Evolutionary conservation across 30 jellyfish, hydroid and myxozoan species (phyloP).

Genomic region (Nemopilema nomurai): DNA sequence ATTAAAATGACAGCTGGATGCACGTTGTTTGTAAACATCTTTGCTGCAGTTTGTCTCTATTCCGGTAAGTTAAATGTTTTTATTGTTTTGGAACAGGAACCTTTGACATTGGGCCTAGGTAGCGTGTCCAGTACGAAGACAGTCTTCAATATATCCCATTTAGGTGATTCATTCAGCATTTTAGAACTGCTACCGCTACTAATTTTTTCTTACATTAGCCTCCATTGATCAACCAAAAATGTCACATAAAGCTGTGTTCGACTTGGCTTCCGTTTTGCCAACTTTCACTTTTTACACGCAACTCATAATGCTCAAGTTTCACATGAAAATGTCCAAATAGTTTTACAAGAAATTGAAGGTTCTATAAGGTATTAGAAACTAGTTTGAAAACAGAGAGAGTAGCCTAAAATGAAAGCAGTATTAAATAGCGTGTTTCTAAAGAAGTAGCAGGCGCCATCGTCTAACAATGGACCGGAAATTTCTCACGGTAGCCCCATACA

Average conservation of each 20-base stretch:
- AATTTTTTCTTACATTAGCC: too few species aligned
- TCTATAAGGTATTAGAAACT: too few species aligned
- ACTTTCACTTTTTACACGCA: too few species aligned
- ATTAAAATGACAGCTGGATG: background rate
- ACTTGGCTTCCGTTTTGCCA: too few species aligned
- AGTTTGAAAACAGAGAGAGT: too few species aligned
- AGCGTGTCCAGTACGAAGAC: background rate
- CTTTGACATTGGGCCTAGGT: background rate
- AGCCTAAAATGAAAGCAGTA: background rate
- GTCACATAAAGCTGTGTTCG: too few species aligned
- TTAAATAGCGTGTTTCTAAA: background rate
- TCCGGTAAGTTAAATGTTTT: background rate
- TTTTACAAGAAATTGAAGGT: background rate
- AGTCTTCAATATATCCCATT: too few species aligned
- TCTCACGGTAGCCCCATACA: background rate
- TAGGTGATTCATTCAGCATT: background rate
- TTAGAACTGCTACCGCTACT: background rate
- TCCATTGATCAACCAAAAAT: too few species aligned
- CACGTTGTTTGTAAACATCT: background rate
- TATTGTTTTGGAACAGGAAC: background rate
- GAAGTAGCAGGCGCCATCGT: background rate
- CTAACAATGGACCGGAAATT: background rate
- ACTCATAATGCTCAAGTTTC: too few species aligned
- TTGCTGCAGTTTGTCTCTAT: background rate
- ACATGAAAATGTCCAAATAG: too few species aligned